Evolutionary conservation across 2,888 invertebrate species (phyloP).

Genomic region (Acanthopleura granulata): DNA sequence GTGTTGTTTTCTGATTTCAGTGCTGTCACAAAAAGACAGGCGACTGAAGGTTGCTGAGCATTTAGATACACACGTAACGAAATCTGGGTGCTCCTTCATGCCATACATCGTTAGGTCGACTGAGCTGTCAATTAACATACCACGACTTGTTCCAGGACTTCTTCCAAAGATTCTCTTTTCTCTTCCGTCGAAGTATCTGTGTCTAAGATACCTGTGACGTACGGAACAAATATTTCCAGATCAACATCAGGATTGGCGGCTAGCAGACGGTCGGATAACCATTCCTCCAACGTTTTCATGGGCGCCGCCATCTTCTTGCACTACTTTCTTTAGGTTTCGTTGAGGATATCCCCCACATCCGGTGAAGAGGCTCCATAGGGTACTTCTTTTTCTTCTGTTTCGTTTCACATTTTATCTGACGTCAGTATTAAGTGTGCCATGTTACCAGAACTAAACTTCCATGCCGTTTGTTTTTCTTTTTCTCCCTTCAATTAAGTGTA

Average conservation of each 20-base stretch:
- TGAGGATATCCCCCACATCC: no score
- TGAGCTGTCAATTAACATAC: constrained; percentile 35
- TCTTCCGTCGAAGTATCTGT: constrained; percentile 54
- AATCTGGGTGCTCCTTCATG: not conserved
- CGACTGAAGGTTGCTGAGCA: no score
- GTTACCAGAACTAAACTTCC: no score
- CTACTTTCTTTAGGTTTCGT: not conserved
- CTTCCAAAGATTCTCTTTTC: constrained; percentile 54
- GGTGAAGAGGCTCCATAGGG: no score
- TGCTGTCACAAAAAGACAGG: no score
- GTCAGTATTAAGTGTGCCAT: no score
- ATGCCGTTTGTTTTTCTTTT: no score
- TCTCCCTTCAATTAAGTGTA: no score
- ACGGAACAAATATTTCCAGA: constrained; percentile 59
- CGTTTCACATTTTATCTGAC: no score
- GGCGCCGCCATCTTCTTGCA: constrained; percentile 34
- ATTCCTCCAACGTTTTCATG: constrained; percentile 41
- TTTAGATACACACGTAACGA: not conserved
- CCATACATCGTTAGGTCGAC: not conserved
- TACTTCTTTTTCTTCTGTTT: no score
- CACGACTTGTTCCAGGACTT: constrained; percentile 57
- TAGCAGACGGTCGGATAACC: constrained; percentile 58
- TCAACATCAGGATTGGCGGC: constrained; percentile 61
- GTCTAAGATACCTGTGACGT: constrained; percentile 58
- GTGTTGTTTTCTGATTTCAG: no score